Percentiles rank a stretch among this genome's conserved stretches.
Evolutionary conservation across 2,888 invertebrate genomes (phyloP).

Genomic region (Serripes groenlandicus): DNA sequence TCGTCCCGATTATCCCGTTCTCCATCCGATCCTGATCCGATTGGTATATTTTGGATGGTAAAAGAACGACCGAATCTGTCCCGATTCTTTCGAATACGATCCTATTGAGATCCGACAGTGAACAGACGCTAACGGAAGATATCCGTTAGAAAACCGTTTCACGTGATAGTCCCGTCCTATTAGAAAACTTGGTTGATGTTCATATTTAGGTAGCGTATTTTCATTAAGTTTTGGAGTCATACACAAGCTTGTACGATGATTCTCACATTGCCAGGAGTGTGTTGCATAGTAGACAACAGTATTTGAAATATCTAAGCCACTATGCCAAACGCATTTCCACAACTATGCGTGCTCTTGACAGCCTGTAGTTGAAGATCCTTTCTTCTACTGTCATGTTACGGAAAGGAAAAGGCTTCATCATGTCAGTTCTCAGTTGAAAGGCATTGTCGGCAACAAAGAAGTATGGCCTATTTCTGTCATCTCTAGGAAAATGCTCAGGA

Average conservation of each 20-base stretch:
- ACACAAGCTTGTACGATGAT: slow-evolving; percentile 42
- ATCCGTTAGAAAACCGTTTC: no score
- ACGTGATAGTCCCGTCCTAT: no score
- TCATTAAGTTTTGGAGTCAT: slow-evolving; percentile 67
- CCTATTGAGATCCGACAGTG: no score
- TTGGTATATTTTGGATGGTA: no score
- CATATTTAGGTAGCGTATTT: slow-evolving; percentile 60
- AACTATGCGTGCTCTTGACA: slow-evolving; percentile 12
- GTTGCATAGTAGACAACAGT: slow-evolving; percentile 64
- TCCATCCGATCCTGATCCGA: no score
- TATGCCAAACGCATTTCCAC: no score
- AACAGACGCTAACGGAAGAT: no score
- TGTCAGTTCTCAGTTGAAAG: slow-evolving; percentile 33
- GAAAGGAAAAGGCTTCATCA: slow-evolving; percentile 25
- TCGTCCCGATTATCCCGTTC: no score
- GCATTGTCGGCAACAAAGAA: slow-evolving; percentile 65
- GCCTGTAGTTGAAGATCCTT: slow-evolving; percentile 8
- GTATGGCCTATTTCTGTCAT: slow-evolving; percentile 57
- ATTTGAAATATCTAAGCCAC: slow-evolving; percentile 64
- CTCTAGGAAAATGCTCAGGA: slow-evolving; percentile 58
- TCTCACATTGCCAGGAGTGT: slow-evolving; percentile 41
- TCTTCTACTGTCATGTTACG: slow-evolving; percentile 11
- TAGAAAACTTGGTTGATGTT: no score
- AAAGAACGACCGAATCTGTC: no score
- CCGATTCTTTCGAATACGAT: no score